Evolutionary conservation across 2,888 invertebrate genomes (phyloP).

Genomic region (Watsonalla cultraria): DNA sequence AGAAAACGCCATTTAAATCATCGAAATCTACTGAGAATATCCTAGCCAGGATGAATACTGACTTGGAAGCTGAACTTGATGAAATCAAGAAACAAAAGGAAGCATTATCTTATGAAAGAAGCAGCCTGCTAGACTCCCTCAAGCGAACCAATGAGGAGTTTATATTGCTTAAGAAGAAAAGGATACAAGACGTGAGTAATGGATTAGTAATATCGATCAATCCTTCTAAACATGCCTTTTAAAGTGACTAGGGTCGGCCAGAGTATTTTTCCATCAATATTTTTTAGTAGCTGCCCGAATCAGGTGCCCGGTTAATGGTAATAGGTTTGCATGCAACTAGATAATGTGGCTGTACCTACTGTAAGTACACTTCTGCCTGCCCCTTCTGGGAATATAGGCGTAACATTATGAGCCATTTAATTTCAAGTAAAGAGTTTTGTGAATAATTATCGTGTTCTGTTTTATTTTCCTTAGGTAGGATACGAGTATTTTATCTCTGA

Average conservation of each 20-base stretch:
- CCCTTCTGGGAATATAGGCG: no score
- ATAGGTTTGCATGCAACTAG: no score
- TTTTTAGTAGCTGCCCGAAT: no score
- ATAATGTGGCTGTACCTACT: no score
- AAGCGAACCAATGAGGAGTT: constrained; percentile 87
- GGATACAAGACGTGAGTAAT: constrained; percentile 86
- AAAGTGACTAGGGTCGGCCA: constrained; percentile 15
- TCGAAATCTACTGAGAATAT: constrained; percentile 66
- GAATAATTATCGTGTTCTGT: background rate
- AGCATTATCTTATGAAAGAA: constrained; percentile 71
- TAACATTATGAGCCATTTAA: no score
- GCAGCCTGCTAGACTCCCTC: constrained; percentile 80
- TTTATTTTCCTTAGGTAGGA: background rate
- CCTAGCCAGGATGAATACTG: constrained; percentile 53
- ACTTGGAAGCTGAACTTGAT: constrained; percentile 64
- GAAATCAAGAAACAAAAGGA: constrained; percentile 70
- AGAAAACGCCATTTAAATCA: constrained; percentile 45
- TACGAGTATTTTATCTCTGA: no score
- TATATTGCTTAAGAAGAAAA: constrained; percentile 85
- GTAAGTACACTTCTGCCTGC: no score
- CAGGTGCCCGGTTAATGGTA: no score
- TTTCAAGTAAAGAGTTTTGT: no score
- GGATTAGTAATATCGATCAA: no score
- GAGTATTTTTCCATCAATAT: background rate
- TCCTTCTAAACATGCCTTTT: no score